Percentiles rank a stretch among this genome's conserved stretches.
Evolutionary conservation across 1,140 invertebrate genomes (phyloP).

Genomic region (Drosophila lacteicornis): DNA sequence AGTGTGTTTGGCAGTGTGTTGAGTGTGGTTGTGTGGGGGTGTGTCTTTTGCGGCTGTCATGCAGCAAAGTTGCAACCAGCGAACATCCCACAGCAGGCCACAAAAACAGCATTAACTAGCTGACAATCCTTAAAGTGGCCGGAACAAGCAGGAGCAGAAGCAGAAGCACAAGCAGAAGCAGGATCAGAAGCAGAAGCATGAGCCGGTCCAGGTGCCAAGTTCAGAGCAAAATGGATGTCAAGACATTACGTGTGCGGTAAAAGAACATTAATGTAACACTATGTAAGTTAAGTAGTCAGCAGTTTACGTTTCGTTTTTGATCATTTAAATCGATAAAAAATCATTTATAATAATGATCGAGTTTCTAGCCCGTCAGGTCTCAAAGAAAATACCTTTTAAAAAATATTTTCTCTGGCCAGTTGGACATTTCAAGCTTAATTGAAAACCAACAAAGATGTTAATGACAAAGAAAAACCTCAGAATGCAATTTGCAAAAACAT

Average conservation of each 20-base stretch:
- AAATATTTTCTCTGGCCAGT: slow-evolving; percentile 12
- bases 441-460: slow-evolving; percentile 44
- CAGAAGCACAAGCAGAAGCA: neutral
- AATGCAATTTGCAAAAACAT: slow-evolving; percentile 13
- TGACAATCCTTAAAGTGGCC: slow-evolving; percentile 52
- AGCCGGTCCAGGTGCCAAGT: slow-evolving; percentile 33
- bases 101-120: slow-evolving; percentile 55
- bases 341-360: neutral
- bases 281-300: neutral
- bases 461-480: slow-evolving; percentile 24
- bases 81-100: slow-evolving; percentile 46
- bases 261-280: slow-evolving; percentile 16
- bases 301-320: neutral
- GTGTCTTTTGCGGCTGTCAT: slow-evolving; percentile 43
- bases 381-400: slow-evolving; percentile 12
- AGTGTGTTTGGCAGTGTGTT: slow-evolving; percentile 2
- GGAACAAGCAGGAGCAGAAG: neutral
- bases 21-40: slow-evolving; percentile 9
- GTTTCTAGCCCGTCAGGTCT: neutral
- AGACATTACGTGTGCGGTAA: slow-evolving; percentile 13
- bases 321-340: neutral
- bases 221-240: slow-evolving; percentile 22
- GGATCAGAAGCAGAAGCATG: too few species aligned
- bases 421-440: slow-evolving; percentile 26
- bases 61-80: slow-evolving; percentile 58